A percentile compares a stretch with the other conserved stretches of the same genome.
These are phyloP conservation scores for Enteromius argenteus DNA, from an alignment of 2,797 vertebrate species.

Conservation along the genomic window DNA sequence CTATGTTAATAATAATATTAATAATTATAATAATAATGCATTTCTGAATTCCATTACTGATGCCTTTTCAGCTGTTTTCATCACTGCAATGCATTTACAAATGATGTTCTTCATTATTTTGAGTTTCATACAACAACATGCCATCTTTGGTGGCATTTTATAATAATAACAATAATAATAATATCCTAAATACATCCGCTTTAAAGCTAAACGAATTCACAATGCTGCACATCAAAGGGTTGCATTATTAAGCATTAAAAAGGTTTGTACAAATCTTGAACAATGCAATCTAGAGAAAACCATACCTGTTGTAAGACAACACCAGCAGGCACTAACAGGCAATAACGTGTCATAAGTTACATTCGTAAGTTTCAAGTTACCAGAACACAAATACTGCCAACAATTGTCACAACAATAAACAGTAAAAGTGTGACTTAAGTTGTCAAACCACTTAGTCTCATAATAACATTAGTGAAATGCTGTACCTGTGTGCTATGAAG, in stretches of 20 bases:
- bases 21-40: neutral
- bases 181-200: neutral
- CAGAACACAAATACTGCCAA: neutral
- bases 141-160: neutral
- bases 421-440: neutral
- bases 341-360: neutral
- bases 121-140: neutral
- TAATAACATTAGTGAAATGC: slow-evolving; percentile 9
- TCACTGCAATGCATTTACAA: neutral
- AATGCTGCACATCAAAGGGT: neutral
- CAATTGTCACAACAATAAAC: neutral
- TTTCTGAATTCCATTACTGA: neutral
- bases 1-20: neutral
- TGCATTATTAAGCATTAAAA: neutral
- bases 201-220: neutral
- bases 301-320: neutral
- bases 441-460: neutral
- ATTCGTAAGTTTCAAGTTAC: neutral
- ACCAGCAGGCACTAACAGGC: neutral
- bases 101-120: neutral
- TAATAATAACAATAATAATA: neutral
- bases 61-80: neutral
- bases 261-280: neutral
- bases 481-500: slow-evolving; percentile 50
- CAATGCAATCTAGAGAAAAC: neutral